Evolutionary conservation across 2,888 invertebrate genomes (phyloP).

Genomic region (Unio delphinus): DNA sequence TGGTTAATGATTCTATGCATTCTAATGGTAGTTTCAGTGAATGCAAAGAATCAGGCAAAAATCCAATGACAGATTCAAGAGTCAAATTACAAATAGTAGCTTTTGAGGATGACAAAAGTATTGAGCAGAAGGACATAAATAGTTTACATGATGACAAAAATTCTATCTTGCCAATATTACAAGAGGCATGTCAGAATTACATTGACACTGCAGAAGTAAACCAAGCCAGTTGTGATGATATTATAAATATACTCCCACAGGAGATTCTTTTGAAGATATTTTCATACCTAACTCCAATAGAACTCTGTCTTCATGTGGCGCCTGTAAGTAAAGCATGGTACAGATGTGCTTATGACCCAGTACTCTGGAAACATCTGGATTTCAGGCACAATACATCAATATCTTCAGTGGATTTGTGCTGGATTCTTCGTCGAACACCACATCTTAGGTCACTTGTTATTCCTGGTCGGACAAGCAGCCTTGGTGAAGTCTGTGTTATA

Average conservation of each 20-base stretch:
- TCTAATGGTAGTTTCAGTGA: too few species aligned
- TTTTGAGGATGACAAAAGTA: too few species aligned
- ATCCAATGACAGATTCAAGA: too few species aligned
- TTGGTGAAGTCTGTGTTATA: constrained; percentile 43
- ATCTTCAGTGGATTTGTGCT: constrained; percentile 31
- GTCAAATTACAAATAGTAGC: too few species aligned
- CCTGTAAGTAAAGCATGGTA: constrained; percentile 46
- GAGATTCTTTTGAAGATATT: constrained; percentile 51
- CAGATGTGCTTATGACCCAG: constrained; percentile 39
- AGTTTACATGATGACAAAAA: too few species aligned
- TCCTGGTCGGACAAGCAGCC: constrained; percentile 28
- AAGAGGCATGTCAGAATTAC: not conserved
- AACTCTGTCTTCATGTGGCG: constrained; percentile 39
- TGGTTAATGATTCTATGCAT: too few species aligned
- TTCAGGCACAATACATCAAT: constrained; percentile 24
- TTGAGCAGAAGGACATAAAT: too few species aligned
- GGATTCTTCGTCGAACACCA: constrained; percentile 33
- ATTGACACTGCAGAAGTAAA: not conserved
- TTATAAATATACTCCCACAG: constrained; percentile 36
- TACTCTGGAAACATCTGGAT: constrained; percentile 44
- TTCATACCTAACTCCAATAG: constrained; percentile 37
- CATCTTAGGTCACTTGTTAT: constrained; percentile 34
- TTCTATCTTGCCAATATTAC: not conserved
- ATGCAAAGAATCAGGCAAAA: too few species aligned
- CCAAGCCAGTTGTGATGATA: constrained; percentile 2